Evolutionary conservation across 2,113 vertebrate genomes (phyloP).

Genomic region (Sterrhoptilus dennistouni): DNA sequence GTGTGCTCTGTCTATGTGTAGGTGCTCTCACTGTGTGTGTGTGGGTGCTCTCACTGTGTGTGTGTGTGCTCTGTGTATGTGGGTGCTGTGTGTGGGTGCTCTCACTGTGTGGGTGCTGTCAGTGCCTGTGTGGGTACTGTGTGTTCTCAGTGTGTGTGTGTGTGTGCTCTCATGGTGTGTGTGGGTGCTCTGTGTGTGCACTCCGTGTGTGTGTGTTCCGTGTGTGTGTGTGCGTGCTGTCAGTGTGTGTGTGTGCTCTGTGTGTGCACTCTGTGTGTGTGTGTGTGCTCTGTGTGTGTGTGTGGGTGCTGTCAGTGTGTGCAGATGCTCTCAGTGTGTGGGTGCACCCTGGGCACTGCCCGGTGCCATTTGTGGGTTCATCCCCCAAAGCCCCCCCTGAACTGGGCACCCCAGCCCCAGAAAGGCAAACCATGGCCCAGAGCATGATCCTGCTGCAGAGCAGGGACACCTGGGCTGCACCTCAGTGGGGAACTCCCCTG

Average conservation of each 20-base stretch:
- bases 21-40: not conserved
- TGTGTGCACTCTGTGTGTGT: not conserved
- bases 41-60: too few species aligned
- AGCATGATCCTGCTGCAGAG: not conserved
- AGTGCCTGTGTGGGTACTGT: too few species aligned
- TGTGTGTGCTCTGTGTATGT: too few species aligned
- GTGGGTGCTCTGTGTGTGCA: too few species aligned
- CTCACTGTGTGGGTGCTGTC: too few species aligned
- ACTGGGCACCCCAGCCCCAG: not conserved
- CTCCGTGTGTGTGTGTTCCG: not conserved
- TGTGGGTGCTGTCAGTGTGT: too few species aligned
- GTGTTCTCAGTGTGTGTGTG: too few species aligned
- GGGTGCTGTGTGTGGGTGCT: too few species aligned
- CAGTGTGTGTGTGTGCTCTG: not conserved
- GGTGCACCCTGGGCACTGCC: not conserved
- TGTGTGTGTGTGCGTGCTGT: too few species aligned
- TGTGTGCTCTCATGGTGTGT: not conserved
- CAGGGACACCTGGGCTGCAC: not conserved
- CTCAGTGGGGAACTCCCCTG: not conserved
- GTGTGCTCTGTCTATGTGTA: too few species aligned
- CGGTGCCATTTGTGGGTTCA: not conserved
- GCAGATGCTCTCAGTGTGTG: not conserved
- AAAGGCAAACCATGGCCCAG: not conserved
- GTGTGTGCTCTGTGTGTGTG: too few species aligned
- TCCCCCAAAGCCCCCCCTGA: not conserved